These are phyloP conservation scores for Halocaridina rubra DNA, from an alignment of 2,888 invertebrate genomes.

Conservation along the genomic window DNA sequence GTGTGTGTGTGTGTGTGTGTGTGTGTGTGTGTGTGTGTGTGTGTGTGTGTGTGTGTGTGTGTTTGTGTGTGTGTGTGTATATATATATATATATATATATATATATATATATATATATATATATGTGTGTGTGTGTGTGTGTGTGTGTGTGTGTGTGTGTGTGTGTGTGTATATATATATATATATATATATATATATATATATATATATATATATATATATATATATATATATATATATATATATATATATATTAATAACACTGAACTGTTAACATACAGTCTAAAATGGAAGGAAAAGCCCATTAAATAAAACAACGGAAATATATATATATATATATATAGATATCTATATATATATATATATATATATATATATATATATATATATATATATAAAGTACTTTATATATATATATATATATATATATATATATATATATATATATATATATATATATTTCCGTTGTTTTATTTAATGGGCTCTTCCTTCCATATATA, in stretches of 20 bases:
- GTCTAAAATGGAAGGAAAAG: no score
- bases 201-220: not conserved
- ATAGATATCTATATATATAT: no score
- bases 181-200: not conserved
- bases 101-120: not conserved
- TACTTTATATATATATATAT: not conserved
- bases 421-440: not conserved
- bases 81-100: not conserved
- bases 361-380: no score
- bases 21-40: not conserved
- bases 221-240: not conserved
- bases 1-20: not conserved
- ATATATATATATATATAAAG: no score
- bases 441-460: no score
- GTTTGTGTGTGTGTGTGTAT: not conserved
- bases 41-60: not conserved
- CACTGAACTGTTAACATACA: no score
- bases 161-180: not conserved
- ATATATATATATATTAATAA: no score
- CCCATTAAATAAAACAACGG: no score
- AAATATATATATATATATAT: no score
- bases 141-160: not conserved
- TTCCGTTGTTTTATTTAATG: no score
- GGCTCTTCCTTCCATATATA: no score
- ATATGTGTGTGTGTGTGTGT: not conserved